Evolutionary conservation across 2,113 vertebrate species (phyloP), one percentile per base, ranked within the genome.

Genomic region (Microtus montanus): DNA sequence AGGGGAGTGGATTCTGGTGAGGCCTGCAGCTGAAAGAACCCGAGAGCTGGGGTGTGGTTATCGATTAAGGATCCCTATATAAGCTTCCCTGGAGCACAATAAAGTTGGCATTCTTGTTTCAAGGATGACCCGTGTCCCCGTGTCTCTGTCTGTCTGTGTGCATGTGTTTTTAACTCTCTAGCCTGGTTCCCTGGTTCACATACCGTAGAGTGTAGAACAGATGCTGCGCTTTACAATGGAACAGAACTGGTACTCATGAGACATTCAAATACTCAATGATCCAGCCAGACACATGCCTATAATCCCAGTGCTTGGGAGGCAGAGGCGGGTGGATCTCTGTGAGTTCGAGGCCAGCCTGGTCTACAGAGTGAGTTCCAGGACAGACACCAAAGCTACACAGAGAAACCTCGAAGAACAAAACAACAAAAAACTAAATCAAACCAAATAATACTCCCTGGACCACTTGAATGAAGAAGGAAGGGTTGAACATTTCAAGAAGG

Each of bases 401-500:
- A 70, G 35, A 35, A 70, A 70, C 35, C 68, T 70, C 2, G 2
- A 70, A 70, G 35, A 68, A 12, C 30, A 68, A 33, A 68, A 68
- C 66, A 68, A 68, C 30, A 70, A 35, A 33, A 70, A 70, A 30
- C 64, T 1, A 66, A 28, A 66, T 3, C 11, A 66, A 70, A 49
- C 35, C 68, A 17, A 70, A 70, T 33, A 70, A 75, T 74, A 93
- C 22, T 63, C 68, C 64, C 3, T 85, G 64, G 68, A 71, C 68
- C 73, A 68, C 38, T 1, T 87, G 35, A 92, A 84, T 75, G 58
- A 92, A 94, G 35, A 93, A 41, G 70, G 24, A 28, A 52, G 30
- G 30, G 41, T 74, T 83, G 54, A 78, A 64, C 79, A 87, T 64
- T 87, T 90, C 54, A 90, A 70, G 47, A 92, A 90, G 73, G 71